These are phyloP conservation scores for Cataglyphis hispanica DNA, from an alignment of 1,140 invertebrate species.

Conservation along the genomic window DNA sequence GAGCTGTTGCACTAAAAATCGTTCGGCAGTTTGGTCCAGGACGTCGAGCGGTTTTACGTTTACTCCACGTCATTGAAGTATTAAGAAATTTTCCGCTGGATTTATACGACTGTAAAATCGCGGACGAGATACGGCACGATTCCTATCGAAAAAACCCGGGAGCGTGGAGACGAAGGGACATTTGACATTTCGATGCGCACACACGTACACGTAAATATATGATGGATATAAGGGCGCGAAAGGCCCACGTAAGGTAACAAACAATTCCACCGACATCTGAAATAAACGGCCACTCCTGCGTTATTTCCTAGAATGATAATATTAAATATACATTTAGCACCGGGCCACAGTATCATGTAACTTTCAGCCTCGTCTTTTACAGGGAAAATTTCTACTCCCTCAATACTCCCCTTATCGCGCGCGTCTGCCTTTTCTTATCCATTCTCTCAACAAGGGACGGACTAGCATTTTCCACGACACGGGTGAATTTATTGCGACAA, in stretches of 20 bases:
- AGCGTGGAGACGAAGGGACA: slow-evolving; percentile 4
- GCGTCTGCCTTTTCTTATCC: slow-evolving; percentile 51
- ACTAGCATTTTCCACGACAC: slow-evolving; percentile 66
- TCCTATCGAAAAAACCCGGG: slow-evolving; percentile 27
- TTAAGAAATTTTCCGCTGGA: slow-evolving; percentile 73
- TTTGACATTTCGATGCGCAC: slow-evolving; percentile 16
- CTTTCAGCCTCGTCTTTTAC: slow-evolving; percentile 53
- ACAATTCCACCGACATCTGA: slow-evolving; percentile 77
- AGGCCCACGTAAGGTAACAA: slow-evolving; percentile 63
- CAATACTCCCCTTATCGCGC: slow-evolving; percentile 16
- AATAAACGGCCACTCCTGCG: slow-evolving; percentile 71
- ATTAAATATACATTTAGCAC: slow-evolving; percentile 78
- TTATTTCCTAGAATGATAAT: slow-evolving; percentile 76
- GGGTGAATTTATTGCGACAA: slow-evolving; percentile 77
- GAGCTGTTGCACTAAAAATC: slow-evolving; percentile 57
- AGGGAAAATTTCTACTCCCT: slow-evolving; percentile 64
- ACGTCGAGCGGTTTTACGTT: slow-evolving; percentile 61
- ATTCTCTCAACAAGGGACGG: slow-evolving; percentile 15
- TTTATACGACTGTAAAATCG: slow-evolving; percentile 78
- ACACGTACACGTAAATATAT: not conserved
- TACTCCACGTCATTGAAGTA: slow-evolving; percentile 73
- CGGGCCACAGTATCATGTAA: slow-evolving; percentile 59
- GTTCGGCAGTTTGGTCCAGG: slow-evolving; percentile 47
- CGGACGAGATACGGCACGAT: slow-evolving; percentile 64
- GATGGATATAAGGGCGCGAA: not conserved